These are phyloP conservation scores for Sebastiscus albofasciatus DNA, from an alignment of 2,797 vertebrate genomes.

Conservation along the genomic window DNA sequence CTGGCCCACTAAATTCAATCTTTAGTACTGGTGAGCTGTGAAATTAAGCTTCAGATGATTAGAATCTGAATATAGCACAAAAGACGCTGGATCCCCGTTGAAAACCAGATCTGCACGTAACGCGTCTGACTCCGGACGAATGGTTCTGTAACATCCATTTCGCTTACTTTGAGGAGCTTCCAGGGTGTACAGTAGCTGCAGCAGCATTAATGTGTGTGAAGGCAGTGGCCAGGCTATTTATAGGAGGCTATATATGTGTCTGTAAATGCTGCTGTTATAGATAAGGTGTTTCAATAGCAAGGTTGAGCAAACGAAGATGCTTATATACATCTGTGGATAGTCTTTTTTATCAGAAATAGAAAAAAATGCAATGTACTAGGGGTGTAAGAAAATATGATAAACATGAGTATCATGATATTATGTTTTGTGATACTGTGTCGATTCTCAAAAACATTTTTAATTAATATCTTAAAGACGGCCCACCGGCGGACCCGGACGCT, in stretches of 20 bases:
- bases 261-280: slow-evolving; percentile 8
- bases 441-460: too few relatives aligned
- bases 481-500: fast-evolving
- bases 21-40: slow-evolving; percentile 74
- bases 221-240: slow-evolving; percentile 23
- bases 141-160: slow-evolving; percentile 12
- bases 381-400: too few relatives aligned
- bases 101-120: not conserved
- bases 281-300: not conserved
- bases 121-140: not conserved
- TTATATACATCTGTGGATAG: not conserved
- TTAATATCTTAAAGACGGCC: too few relatives aligned
- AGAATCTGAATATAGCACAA: slow-evolving; percentile 47
- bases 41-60: slow-evolving; percentile 72
- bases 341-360: not conserved
- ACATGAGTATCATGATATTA: too few relatives aligned
- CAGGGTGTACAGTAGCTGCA: not conserved
- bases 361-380: too few relatives aligned
- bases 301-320: not conserved
- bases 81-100: slow-evolving; percentile 18
- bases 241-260: slow-evolving; percentile 12
- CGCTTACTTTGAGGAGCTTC: slow-evolving; percentile 1
- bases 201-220: slow-evolving; percentile 26
- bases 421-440: too few relatives aligned
- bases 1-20: slow-evolving; percentile 65